Evolutionary conservation across 2,888 invertebrate species (phyloP).

Genomic region (Hololepta plana): DNA sequence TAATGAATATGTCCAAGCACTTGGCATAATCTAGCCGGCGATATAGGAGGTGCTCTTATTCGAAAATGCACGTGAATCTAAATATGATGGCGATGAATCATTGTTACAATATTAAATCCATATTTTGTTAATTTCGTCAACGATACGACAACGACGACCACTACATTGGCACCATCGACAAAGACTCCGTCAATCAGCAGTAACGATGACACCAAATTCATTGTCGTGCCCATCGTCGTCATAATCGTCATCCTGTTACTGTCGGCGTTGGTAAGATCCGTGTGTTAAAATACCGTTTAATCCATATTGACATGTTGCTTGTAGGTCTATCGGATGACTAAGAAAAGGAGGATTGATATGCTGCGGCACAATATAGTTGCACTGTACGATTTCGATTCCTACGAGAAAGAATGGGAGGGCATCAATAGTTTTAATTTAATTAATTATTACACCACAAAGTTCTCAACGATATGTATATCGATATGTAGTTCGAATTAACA

Average conservation of each 20-base stretch:
- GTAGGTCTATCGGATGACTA: slow-evolving; percentile 33
- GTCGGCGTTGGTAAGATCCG: slow-evolving; percentile 24
- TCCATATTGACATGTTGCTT: slow-evolving; percentile 8
- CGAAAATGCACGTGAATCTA: no score
- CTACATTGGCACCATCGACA: slow-evolving; percentile 2
- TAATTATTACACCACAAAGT: slow-evolving; percentile 10
- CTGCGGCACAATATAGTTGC: slow-evolving; percentile 45
- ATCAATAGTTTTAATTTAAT: slow-evolving; percentile 26
- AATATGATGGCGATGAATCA: no score
- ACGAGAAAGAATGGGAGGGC: slow-evolving; percentile 50
- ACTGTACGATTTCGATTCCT: slow-evolving; percentile 50
- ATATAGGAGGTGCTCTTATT: no score
- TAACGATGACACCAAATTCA: slow-evolving; percentile 18
- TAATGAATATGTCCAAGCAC: no score
- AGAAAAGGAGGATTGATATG: slow-evolving; percentile 34
- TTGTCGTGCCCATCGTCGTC: slow-evolving; percentile 24
- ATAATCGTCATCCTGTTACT: slow-evolving; percentile 22
- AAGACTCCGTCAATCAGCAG: slow-evolving; percentile 1
- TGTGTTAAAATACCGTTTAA: no score
- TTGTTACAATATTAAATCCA: no score
- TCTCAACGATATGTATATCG: not conserved
- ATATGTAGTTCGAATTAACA: not conserved
- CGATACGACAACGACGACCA: slow-evolving; percentile 4
- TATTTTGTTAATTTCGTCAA: no score
- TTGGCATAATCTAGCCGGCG: no score